phyloP scores from a whole-genome alignment of 2,797 vertebrate species.

The Calcarius lapponicus region DNA sequence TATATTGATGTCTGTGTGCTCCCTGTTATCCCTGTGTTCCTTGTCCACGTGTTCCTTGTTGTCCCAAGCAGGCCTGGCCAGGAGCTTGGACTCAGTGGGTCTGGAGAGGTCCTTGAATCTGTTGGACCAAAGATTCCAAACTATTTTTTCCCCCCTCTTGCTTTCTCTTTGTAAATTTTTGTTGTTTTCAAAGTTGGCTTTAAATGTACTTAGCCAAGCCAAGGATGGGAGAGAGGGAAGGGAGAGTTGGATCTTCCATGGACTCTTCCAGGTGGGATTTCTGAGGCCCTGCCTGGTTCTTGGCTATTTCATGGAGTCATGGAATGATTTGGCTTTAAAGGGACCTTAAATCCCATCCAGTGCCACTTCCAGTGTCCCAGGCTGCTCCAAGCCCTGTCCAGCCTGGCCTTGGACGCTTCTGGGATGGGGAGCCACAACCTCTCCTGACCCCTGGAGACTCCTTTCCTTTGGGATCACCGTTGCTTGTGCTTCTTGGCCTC shows the following conservation, averaged over 20 bases:
- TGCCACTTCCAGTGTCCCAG: background rate
- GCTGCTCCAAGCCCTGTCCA: background rate
- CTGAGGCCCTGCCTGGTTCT: background rate
- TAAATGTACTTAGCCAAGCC: background rate
- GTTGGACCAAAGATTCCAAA: background rate
- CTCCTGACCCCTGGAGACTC: background rate
- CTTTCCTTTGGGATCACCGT: background rate
- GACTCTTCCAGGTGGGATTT: background rate
- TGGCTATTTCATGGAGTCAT: background rate
- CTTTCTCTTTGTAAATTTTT: background rate
- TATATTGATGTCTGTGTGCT: fast-evolving
- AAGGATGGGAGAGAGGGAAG: background rate
- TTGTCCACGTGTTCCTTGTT: no score
- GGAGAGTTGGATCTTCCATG: fast-evolving
- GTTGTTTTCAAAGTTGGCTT: background rate
- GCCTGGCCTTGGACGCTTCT: background rate
- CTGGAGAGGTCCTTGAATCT: background rate
- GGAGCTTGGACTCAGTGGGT: background rate
- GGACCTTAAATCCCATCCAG: background rate
- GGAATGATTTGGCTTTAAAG: background rate
- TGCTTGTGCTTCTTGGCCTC: background rate
- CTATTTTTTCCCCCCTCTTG: background rate
- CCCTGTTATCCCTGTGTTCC: background rate
- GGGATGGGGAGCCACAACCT: background rate
- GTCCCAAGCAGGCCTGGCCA: fast-evolving